Evolutionary conservation across 2,888 invertebrate species (phyloP).

Genomic region (Arenicola marina): DNA sequence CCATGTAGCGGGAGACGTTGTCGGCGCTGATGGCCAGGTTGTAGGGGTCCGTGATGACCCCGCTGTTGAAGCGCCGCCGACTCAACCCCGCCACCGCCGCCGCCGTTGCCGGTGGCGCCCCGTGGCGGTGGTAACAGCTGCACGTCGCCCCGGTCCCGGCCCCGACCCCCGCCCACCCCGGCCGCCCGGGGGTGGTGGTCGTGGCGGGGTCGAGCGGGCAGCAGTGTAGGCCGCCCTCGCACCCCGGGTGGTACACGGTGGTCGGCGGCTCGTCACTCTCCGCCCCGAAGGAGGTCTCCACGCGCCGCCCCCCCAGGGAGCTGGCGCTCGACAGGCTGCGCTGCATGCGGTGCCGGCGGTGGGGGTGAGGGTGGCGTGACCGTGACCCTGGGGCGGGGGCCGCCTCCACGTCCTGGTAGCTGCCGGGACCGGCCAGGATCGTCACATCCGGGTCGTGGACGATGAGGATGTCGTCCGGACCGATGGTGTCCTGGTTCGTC

Average conservation of each 20-base stretch:
- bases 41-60: background rate
- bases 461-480: conserved; percentile 9
- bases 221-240: background rate
- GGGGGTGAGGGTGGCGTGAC: no score
- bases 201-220: background rate
- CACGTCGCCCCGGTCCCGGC: no score
- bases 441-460: conserved; percentile 10
- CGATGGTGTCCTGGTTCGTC: conserved; percentile 29
- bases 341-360: background rate
- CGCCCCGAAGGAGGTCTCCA: background rate
- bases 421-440: background rate
- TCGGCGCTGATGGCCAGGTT: background rate
- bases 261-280: background rate
- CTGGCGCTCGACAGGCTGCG: background rate
- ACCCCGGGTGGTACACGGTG: background rate
- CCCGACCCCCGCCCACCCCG: background rate
- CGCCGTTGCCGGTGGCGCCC: background rate
- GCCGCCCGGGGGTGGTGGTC: background rate
- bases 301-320: background rate
- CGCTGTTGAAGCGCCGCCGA: background rate
- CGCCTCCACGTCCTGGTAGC: background rate
- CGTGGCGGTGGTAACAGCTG: no score
- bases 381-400: no score
- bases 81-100: no score
- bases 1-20: background rate